Percentiles rank a stretch among this genome's conserved stretches.
Conservation (phyloP, 2,888 invertebrate genomes). For the Caenorhabditis imperialis region DNA sequence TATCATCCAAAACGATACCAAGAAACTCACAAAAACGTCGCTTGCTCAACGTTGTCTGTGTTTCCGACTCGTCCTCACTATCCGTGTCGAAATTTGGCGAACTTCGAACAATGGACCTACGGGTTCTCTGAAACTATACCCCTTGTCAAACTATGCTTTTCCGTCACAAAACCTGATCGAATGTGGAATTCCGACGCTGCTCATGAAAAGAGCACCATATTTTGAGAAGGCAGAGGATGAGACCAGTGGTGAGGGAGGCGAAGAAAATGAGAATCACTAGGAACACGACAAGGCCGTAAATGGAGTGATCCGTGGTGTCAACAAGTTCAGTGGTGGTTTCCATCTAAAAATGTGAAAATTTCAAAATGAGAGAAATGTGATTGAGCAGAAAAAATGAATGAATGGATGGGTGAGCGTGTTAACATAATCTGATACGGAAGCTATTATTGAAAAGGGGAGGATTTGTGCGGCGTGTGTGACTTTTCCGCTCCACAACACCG, state of each 20-base stretch:
- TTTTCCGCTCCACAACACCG: no score
- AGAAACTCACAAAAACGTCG: conserved; percentile 58
- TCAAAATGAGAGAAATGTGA: neutral
- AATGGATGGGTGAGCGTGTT: no score
- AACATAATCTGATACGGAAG: no score
- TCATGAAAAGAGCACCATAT: conserved; percentile 68
- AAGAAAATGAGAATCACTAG: conserved; percentile 68
- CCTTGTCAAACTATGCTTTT: neutral
- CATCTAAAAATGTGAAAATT: conserved; percentile 43
- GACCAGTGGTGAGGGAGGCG: conserved; percentile 67
- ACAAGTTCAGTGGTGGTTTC: conserved; percentile 53
- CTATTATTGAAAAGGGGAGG: no score
- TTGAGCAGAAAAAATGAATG: neutral
- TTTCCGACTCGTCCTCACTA: conserved; percentile 62
- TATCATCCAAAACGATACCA: neutral
- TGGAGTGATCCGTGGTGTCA: conserved; percentile 56
- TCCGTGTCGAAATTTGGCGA: conserved; percentile 57
- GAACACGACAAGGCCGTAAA: conserved; percentile 63
- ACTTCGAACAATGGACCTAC: conserved; percentile 40
- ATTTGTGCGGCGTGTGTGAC: no score
- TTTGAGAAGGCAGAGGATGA: conserved; percentile 67
- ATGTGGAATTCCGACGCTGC: conserved; percentile 43
- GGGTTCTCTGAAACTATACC: conserved; percentile 34
- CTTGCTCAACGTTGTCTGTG: conserved; percentile 43
- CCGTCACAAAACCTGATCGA: conserved; percentile 44